Evolutionary conservation across 2,888 invertebrate species (phyloP).

Genomic region (Nemotelus pantherinus): DNA sequence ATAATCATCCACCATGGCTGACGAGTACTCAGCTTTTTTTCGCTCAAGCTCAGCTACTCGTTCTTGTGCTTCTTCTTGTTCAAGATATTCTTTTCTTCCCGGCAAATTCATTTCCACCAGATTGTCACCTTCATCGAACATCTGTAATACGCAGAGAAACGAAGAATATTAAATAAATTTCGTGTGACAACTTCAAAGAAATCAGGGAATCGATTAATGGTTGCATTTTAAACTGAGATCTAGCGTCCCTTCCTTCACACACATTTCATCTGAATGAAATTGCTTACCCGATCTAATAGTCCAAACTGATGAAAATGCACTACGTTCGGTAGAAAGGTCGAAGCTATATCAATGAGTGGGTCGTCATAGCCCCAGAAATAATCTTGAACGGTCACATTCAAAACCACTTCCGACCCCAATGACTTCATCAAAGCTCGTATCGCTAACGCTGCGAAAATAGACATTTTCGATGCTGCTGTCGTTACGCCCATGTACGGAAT

Average conservation of each 20-base stretch:
- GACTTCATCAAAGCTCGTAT: conserved; percentile 69
- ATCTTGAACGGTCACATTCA: conserved; percentile 73
- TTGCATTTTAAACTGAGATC: too few relatives aligned
- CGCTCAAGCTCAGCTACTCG: not conserved
- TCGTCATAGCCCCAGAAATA: conserved; percentile 88
- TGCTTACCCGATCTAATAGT: conserved; percentile 79
- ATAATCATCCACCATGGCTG: conserved; percentile 16
- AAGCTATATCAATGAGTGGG: conserved; percentile 74
- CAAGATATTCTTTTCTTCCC: conserved; percentile 11
- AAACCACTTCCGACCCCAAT: conserved; percentile 71
- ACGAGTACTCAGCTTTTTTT: not conserved
- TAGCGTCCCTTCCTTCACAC: too few relatives aligned
- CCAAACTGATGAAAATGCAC: conserved; percentile 85
- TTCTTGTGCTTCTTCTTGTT: not conserved
- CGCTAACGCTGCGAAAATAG: conserved; percentile 68
- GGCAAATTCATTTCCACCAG: conserved; percentile 68
- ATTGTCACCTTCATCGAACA: conserved; percentile 73
- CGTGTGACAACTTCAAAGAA: too few relatives aligned
- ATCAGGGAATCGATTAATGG: too few relatives aligned
- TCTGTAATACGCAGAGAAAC: conserved; percentile 60
- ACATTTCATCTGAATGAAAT: not conserved
- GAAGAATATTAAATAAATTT: too few relatives aligned
- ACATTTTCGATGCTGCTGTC: conserved; percentile 59
- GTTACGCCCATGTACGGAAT: conserved; percentile 72
- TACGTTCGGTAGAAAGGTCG: conserved; percentile 75